Evolutionary conservation across 2,888 invertebrate species (phyloP).

Genomic region (Crepidodera aurea): DNA sequence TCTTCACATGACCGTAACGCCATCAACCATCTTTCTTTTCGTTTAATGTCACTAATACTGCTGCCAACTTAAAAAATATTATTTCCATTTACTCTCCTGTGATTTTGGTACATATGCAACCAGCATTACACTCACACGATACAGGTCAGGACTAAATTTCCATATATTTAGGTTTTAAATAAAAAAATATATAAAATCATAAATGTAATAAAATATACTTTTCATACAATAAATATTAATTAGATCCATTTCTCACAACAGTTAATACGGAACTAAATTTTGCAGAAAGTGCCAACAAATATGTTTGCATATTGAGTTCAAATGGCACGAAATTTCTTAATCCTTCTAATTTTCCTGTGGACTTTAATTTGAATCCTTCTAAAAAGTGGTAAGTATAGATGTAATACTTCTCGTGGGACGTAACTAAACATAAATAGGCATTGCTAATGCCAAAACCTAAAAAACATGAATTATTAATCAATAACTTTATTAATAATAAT

Average conservation of each 20-base stretch:
- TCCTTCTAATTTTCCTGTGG: slow-evolving; percentile 53
- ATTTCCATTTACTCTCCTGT: no score
- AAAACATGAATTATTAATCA: background rate
- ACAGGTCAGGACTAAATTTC: no score
- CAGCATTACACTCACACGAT: no score
- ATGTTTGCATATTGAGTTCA: slow-evolving; percentile 48
- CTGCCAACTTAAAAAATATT: no score
- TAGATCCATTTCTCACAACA: slow-evolving; percentile 52
- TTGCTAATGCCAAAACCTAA: slow-evolving; percentile 54
- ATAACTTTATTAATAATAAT: background rate
- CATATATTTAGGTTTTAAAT: no score
- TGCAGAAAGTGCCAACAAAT: slow-evolving; percentile 54
- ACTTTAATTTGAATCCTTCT: slow-evolving; percentile 56
- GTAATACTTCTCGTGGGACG: slow-evolving; percentile 50
- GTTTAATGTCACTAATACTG: no score
- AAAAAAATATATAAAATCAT: no score
- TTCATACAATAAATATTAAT: slow-evolving; percentile 37
- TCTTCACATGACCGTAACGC: slow-evolving; percentile 37
- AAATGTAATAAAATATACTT: background rate
- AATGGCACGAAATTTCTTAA: slow-evolving; percentile 54
- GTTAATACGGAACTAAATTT: slow-evolving; percentile 52
- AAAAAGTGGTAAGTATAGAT: slow-evolving; percentile 55
- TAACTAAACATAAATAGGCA: slow-evolving; percentile 54
- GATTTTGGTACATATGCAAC: no score
- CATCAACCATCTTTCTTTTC: slow-evolving; percentile 8